Evolutionary conservation across 2,113 vertebrate species (phyloP), one percentile per base, ranked within the genome.

Genomic region (Illadopsis cleaveri): DNA sequence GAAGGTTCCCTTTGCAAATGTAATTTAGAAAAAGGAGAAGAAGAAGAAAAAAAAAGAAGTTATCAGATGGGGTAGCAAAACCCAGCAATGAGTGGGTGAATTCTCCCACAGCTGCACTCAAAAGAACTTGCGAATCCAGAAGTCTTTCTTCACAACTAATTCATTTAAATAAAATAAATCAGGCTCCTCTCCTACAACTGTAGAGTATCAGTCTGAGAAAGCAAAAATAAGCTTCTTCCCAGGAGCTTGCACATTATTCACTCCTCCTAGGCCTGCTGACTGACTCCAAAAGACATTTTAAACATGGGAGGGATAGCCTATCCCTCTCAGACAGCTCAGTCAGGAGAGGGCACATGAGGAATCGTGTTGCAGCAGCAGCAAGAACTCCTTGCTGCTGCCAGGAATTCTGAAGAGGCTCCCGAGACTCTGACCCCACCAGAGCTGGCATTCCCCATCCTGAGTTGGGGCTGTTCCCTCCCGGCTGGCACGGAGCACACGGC

Each of bases 201-300:
- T 1, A 66, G 44, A 38, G 5, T 70, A 60, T 16, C 38, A 40
- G 31, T 78, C 25, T 42, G 77, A 89, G 80, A 92, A 84, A 60
- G 64, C 40, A 91, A 75, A 91, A 81, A 33, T 3, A 60, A 60
- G 60, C 72, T 66, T 51, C 69, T 75, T 91, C 86, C 56, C 77
- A 92, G 72, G 62, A 89, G 44, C 24, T 1, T 61, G 81, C 60
- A 71, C 9, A 23, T 57, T 82, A 75, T 12, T 84, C 65, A 37
- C 44, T 71, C 22, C 76, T 81, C 61, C 13, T 0, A 47, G 35
- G 35, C 51, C 47, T 40, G 44, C 30, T 53, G 68, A 71, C 68
- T 83, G 76, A 47, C 68, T 94, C 80, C 60, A 54, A 56, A 68
- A 89, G 64, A 68, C 83, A 89, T 92, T 78, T 89, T 30, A 51